Percentiles rank a stretch among this genome's conserved stretches.
Evolutionary conservation across 2,888 invertebrate species (phyloP).

Genomic region (Lordiphosa andalusiaca): DNA sequence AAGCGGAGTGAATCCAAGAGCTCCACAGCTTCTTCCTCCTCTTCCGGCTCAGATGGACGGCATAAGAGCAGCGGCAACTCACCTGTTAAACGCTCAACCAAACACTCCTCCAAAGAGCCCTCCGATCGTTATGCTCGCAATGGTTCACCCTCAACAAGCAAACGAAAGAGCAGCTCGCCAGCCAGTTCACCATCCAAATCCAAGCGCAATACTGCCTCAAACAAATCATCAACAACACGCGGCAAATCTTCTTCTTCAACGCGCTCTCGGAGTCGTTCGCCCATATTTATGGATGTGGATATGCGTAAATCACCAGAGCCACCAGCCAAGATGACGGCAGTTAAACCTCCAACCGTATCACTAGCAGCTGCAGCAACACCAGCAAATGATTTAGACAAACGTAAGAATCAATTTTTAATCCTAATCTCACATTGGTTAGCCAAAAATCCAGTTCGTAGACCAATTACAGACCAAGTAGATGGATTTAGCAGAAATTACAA

Average conservation of each 20-base stretch:
- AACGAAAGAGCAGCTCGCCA: constrained; percentile 75
- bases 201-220: constrained; percentile 61
- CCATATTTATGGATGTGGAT: constrained; percentile 70
- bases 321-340: neutral
- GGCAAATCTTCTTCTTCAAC: constrained; percentile 31
- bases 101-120: constrained; percentile 44
- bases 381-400: constrained; percentile 79
- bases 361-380: constrained; percentile 11
- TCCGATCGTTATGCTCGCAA: constrained; percentile 55
- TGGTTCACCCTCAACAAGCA: constrained; percentile 53
- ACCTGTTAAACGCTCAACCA: constrained; percentile 45
- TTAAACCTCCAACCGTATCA: constrained; percentile 17
- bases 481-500: constrained; percentile 60
- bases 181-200: constrained; percentile 67
- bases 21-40: constrained; percentile 66
- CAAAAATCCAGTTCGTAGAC: constrained; percentile 37
- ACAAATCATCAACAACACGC: constrained; percentile 39
- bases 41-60: constrained; percentile 58
- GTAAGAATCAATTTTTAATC: constrained; percentile 77
- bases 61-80: constrained; percentile 48
- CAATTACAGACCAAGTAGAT: constrained; percentile 55
- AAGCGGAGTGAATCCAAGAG: constrained; percentile 75
- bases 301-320: constrained; percentile 51
- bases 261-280: constrained; percentile 77
- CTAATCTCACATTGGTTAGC: constrained; percentile 66